phyloP scores from a whole-genome alignment of 2,888 invertebrate genomes.

The Dasysyrphus albostriatus region DNA sequence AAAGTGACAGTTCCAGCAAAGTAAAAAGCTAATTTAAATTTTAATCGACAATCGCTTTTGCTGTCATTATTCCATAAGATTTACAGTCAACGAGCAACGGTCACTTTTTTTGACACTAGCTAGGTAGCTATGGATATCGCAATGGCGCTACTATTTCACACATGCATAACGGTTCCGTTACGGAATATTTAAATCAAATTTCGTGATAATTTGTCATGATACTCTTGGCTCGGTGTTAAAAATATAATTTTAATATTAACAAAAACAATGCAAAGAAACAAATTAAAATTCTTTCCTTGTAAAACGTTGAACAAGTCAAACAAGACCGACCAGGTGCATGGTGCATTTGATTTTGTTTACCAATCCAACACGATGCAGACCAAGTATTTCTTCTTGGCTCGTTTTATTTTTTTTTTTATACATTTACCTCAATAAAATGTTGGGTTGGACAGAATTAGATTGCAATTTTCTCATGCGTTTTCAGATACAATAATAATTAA shows the following conservation, averaged over 20 bases:
- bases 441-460: slow-evolving; percentile 53
- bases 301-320: slow-evolving; percentile 14
- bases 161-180: slow-evolving; percentile 34
- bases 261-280: slow-evolving; percentile 30
- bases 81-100: background rate
- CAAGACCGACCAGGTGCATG: slow-evolving; percentile 47
- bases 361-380: slow-evolving; percentile 34
- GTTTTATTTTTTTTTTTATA: background rate
- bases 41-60: slow-evolving; percentile 20
- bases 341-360: slow-evolving; percentile 48
- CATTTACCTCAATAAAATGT: slow-evolving; percentile 6
- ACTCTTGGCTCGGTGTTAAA: slow-evolving; percentile 5
- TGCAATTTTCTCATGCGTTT: slow-evolving; percentile 67
- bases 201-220: slow-evolving; percentile 53
- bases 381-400: background rate
- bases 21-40: slow-evolving; percentile 36
- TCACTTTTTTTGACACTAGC: slow-evolving; percentile 4
- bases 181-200: slow-evolving; percentile 30
- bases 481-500: slow-evolving; percentile 53
- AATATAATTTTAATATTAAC: background rate
- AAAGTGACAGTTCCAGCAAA: slow-evolving; percentile 58
- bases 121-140: background rate
- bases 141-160: slow-evolving; percentile 5
- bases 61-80: background rate
- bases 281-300: slow-evolving; percentile 58